Evolutionary conservation across 2,797 vertebrate genomes (phyloP), one percentile per base, ranked within the genome.

Genomic region (Centropyge bicolor): DNA sequence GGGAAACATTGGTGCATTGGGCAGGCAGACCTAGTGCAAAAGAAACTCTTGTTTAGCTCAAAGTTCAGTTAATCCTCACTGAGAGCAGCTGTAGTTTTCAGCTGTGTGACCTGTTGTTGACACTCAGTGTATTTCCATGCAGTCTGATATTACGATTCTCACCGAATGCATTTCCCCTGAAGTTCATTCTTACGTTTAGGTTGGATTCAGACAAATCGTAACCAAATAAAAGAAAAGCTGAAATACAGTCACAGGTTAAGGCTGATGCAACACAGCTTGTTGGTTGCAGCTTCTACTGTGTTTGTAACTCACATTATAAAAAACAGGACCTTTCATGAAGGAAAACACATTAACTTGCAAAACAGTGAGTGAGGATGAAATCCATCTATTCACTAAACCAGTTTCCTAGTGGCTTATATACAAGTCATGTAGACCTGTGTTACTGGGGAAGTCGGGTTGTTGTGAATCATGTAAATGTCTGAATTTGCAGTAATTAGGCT

Each of bases 381-480:
- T 54, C n/a, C 20, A 43, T 43, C n/a, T 16, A 16, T 38, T 48
- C 22, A 11, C 10, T 46, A 11, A 41, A 19, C 19, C 5, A 45
- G 41, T 60, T 19, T 54, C 1, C 6, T 16, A 10, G 31, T 8
- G 5, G 40, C 6, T 0, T 13, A 14, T 41, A 31, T 56, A 43
- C 31, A 46, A 35, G 38, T 60, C 24, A 14, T 63, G 22, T 59
- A 49, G 77, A 68, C 13, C 4, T 1, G 19, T 20, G 22, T 62
- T 70, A 52, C 12, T 54, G 8, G 40, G 14, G 6, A 61, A 19
- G 40, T 41, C 4, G 1, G 6, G 17, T 61, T 48, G 24, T 57
- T 63, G 64, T 55, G 59, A 62, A 22, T 73, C 48, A 52, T 80
- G 76, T 66, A 70, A 65, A 52, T 56, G 35, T 77, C 52, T 66